Evolutionary conservation across 2,888 invertebrate species (phyloP), one percentile per base, ranked within the genome.

Genomic region (Sphecodes monilicornis): DNA sequence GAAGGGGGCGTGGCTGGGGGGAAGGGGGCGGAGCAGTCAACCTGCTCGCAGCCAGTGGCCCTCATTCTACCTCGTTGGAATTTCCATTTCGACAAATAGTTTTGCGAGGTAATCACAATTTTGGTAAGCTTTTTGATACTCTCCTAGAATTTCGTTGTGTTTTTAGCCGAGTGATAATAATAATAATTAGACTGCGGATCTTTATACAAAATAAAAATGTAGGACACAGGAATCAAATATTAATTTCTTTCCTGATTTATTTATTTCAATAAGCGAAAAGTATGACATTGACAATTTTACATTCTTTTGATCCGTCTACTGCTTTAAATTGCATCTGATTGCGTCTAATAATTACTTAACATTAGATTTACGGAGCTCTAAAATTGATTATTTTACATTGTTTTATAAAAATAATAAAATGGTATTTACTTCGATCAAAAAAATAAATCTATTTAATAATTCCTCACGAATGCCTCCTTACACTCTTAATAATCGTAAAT

Each of bases 11-110:
- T 87, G 88, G 81, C 85, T 50, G 86, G 78, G 72, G 86, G 82
- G 82, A 71, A 90, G 86, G 85, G 86, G 86, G 90, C 86, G 88
- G 90, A 89, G 90, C 90, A 93, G 93, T 93, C 93, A 93, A 94
- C 93, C 93, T 94, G 94, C 93, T 93, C 91, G 90, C 79, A 60
- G 69, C 66, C 94, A 93, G 94, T 87, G 93, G 90, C 90, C 93
- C 93, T 93, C 93, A 93, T 90, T 86, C 70, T 11, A 6, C n/a
- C 46, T 29, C 50, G n/a, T 70, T 78, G 18, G n/a, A 13, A 60
- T 39, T 76, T n/a, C 11, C 68, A 54, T 86, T 84, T 68, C 36
- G 39, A 29, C 73, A 73, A 87, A 26, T 10, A 8, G n/a, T 22
- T 29, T 6, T 6, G 4, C 43, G 26, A 70, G n/a, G 18, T 66